Base-by-base conservation (phyloP, 2,113 vertebrate species). In the Stomatorhinus ivindoensis region DNA sequence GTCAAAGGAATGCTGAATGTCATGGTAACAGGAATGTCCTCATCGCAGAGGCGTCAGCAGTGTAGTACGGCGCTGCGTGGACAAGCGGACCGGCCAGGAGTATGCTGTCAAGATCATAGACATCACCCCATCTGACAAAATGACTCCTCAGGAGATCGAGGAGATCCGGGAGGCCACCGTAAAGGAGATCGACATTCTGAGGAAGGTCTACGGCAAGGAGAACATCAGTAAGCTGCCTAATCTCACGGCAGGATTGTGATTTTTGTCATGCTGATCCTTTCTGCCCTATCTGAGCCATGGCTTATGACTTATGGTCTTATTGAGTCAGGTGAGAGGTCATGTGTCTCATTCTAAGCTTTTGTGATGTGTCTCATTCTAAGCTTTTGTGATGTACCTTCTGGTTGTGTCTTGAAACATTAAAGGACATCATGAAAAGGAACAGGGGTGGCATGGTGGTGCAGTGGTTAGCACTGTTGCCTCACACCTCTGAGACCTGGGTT, bases 31-130 rank as follows among this genome's bases (percentile, higher is more conserved):
- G 3, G 2, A 5, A 39, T 55, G 83, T 9, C 9, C 91, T 19
- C 24, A 21, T 51, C 73, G 87, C 94, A 99, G 98, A 94, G 98
- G 98, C 1, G 97, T 99, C 13, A 99, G 98, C 95, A 99, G 98
- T 0, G 96, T 99, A 0, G 98, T 99, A 55, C 95, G 98, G 0
- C 96, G 98, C 44, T 99, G 98, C 88, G 94, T 99, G 21, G 92
- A 97, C 93, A 99, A 99, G 89, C 93, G 50, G 51, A 97, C 96
- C 0, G 91, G 94, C 73, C 94, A 96, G 92, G 98, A 99, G 4
- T 99, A 97, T 0, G 98, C 98, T 0, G 98, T 99, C 88, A 99
- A 99, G 93, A 96, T 99, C 92, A 99, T 99, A 0, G 98, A 99
- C 92, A 95, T 99, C 94, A 99, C 98, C 0, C 97, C 98, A 0